Percentiles rank a stretch among this genome's conserved stretches.
Conservation (phyloP, 2,113 vertebrate species). For the Sceloporus undulatus region DNA sequence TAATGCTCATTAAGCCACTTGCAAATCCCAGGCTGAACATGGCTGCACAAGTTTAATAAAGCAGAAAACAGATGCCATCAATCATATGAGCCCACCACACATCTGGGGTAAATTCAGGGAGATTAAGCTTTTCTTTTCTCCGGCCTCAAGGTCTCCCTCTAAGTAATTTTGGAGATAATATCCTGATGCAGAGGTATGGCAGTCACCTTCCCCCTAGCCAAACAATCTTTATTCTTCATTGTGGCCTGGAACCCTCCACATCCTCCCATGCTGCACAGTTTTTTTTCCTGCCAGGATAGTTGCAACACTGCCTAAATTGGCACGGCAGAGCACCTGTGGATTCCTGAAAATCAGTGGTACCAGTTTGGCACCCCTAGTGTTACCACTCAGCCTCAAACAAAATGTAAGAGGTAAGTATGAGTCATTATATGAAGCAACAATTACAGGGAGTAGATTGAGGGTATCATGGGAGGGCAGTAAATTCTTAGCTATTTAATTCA, state of each 20-base stretch:
- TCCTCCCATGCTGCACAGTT: neutral
- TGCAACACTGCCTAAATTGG: neutral
- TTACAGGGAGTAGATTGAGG: too few species aligned
- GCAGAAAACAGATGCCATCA: slow-evolving; percentile 82
- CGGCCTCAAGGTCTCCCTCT: slow-evolving; percentile 53
- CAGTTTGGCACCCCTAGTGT: neutral
- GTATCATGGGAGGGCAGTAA: too few species aligned
- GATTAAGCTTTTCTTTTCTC: slow-evolving; percentile 58
- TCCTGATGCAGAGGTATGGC: neutral
- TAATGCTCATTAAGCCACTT: slow-evolving; percentile 83
- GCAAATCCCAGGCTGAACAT: slow-evolving; percentile 81
- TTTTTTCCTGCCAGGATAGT: neutral
- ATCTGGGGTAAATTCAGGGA: slow-evolving; percentile 71
- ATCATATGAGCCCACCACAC: slow-evolving; percentile 72
- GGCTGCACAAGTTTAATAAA: slow-evolving; percentile 82
- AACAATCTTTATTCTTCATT: neutral
- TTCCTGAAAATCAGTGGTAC: neutral
- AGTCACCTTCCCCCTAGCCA: neutral
- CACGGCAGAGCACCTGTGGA: neutral
- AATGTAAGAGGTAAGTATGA: neutral
- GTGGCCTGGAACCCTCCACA: neutral
- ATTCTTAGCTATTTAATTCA: too few species aligned
- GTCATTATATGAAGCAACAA: too few species aligned
- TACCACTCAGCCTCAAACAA: neutral
- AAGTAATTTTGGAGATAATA: slow-evolving; percentile 38